A percentile compares a stretch with the other conserved stretches of the same genome.
Evolutionary conservation across 2,113 vertebrate genomes (phyloP).

Genomic region (Bubo bubo): DNA sequence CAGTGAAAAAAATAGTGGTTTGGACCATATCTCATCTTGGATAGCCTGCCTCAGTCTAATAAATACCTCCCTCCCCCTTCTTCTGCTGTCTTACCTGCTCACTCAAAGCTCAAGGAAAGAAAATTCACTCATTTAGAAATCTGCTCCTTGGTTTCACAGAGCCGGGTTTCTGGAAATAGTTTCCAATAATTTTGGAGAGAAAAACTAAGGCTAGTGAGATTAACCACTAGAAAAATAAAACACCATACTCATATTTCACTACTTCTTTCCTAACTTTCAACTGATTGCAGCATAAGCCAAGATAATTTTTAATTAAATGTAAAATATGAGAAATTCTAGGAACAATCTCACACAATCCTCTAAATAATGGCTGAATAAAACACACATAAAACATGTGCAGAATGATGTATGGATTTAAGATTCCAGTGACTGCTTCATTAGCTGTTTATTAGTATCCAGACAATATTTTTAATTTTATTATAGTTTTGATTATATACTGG

Average conservation of each 20-base stretch:
- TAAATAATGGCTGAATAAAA: slow-evolving; percentile 2
- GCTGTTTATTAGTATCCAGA: slow-evolving; percentile 2
- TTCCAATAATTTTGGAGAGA: not conserved
- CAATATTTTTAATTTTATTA: slow-evolving; percentile 8
- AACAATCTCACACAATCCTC: not conserved
- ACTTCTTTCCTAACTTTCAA: not conserved
- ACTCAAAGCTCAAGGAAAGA: not conserved
- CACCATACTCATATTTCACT: not conserved
- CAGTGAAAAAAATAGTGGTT: accelerated
- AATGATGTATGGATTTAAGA: slow-evolving; percentile 4
- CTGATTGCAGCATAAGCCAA: not conserved
- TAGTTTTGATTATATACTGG: not conserved
- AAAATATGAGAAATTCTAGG: not conserved
- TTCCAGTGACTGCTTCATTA: slow-evolving; percentile 46
- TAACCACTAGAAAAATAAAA: not conserved
- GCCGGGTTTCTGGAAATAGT: not conserved
- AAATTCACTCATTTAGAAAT: not conserved
- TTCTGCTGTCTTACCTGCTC: not conserved
- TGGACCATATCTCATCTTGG: not conserved
- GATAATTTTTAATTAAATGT: not conserved
- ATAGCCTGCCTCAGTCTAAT: not conserved
- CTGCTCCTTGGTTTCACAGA: not conserved
- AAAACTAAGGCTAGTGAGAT: not conserved
- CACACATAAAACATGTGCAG: not conserved
- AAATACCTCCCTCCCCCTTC: not conserved